Evolutionary conservation across 2,797 vertebrate genomes (phyloP).

Genomic region (Crax fasciolata): DNA sequence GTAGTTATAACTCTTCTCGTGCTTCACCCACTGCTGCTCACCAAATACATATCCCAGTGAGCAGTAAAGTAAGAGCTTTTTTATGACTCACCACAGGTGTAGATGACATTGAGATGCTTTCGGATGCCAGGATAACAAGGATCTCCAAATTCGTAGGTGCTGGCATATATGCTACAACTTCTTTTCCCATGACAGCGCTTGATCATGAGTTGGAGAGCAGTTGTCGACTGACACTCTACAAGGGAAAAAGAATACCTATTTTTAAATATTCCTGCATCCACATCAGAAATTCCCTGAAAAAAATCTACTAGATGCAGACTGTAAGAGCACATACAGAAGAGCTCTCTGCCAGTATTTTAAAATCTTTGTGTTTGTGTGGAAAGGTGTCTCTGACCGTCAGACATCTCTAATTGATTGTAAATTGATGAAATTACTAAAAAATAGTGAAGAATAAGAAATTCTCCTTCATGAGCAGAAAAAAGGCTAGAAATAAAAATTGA

Average conservation of each 20-base stretch:
- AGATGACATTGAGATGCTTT: slow-evolving; percentile 93
- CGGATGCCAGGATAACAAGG: slow-evolving; percentile 91
- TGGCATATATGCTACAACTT: slow-evolving; percentile 88
- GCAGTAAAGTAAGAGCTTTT: neutral
- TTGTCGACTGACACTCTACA: slow-evolving; percentile 88
- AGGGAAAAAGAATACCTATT: neutral
- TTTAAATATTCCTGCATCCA: neutral
- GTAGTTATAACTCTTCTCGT: neutral
- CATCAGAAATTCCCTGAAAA: neutral
- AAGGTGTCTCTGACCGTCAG: neutral
- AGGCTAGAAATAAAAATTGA: neutral
- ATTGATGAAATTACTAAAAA: neutral
- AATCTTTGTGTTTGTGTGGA: neutral
- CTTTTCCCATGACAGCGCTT: slow-evolving; percentile 90
- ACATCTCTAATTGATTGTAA: neutral
- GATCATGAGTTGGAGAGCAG: slow-evolving; percentile 88
- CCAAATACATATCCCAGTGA: neutral
- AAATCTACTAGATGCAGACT: neutral
- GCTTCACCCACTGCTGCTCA: neutral
- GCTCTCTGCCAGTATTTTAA: neutral
- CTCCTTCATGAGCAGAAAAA: neutral
- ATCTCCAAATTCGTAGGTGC: slow-evolving; percentile 90
- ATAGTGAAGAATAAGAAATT: neutral
- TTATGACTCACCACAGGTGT: slow-evolving; percentile 90
- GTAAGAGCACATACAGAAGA: neutral